Percentiles rank a stretch among this genome's conserved stretches.
phyloP scores from a whole-genome alignment of 1,140 invertebrate species.

The Triops longicaudatus region DNA sequence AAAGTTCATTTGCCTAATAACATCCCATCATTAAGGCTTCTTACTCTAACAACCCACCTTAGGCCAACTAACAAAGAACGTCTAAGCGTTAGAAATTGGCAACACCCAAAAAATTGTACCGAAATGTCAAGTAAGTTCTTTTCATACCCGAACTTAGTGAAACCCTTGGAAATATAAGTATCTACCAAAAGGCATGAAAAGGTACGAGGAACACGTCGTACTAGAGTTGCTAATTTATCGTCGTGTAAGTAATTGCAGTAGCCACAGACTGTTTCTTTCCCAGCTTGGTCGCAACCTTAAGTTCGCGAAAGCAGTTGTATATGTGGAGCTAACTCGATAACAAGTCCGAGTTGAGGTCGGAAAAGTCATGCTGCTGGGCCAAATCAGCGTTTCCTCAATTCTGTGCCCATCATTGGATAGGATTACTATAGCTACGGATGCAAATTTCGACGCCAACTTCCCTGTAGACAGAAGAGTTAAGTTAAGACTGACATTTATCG shows the following conservation, averaged over 20 bases:
- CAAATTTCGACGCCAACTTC: not conserved
- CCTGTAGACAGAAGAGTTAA: not conserved
- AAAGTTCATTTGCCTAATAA: constrained; percentile 8
- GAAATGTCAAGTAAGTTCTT: too few relatives aligned
- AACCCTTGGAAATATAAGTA: too few relatives aligned
- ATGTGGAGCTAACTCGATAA: not conserved
- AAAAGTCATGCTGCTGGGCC: not conserved
- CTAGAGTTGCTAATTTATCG: too few relatives aligned
- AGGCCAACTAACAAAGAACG: not conserved
- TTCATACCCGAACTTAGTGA: too few relatives aligned
- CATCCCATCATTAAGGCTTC: constrained; percentile 15
- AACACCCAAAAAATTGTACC: not conserved
- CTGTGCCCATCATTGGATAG: not conserved
- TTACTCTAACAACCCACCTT: not conserved
- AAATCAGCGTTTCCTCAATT: not conserved
- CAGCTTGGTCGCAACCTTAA: too few relatives aligned
- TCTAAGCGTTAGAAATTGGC: not conserved
- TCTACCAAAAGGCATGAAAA: too few relatives aligned
- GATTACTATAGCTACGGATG: not conserved
- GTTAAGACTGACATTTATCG: constrained; percentile 4
- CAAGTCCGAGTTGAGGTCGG: not conserved
- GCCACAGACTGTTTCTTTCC: too few relatives aligned
- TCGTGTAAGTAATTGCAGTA: too few relatives aligned
- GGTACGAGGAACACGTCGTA: too few relatives aligned
- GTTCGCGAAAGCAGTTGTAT: not conserved